Evolutionary conservation across 2,113 vertebrate species (phyloP).

Genomic region (Phainopepla nitens): DNA sequence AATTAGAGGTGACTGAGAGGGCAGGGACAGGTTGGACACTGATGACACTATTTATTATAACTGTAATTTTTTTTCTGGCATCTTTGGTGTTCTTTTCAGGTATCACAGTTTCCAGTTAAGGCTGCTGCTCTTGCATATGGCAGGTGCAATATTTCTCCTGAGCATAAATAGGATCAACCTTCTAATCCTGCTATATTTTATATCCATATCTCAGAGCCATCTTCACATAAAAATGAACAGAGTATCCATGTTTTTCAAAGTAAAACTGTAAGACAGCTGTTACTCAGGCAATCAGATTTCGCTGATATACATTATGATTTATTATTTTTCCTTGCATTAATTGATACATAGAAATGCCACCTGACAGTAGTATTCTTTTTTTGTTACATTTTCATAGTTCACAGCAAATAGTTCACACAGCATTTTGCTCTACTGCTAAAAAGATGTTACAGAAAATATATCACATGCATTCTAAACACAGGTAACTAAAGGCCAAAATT

Average conservation of each 20-base stretch:
- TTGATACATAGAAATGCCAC: not conserved
- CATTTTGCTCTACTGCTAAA: not conserved
- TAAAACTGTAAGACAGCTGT: not conserved
- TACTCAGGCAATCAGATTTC: not conserved
- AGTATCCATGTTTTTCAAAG: not conserved
- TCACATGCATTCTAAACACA: not conserved
- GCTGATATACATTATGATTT: not conserved
- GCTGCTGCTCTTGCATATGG: not conserved
- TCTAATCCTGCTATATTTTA: not conserved
- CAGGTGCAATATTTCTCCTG: not conserved
- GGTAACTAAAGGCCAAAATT: not conserved
- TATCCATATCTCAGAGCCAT: not conserved
- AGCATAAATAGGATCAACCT: not conserved
- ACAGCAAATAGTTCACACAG: not conserved
- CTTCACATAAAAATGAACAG: not conserved
- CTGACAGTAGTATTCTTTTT: not conserved
- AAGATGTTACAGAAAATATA: not conserved
- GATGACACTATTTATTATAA: not conserved
- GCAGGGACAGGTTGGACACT: fast-evolving
- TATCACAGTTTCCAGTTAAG: not conserved
- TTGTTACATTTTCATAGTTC: not conserved
- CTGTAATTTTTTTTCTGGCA: not conserved
- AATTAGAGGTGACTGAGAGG: not conserved
- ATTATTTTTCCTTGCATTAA: not conserved
- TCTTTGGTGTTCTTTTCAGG: not conserved